Conservation (phyloP, 2,113 vertebrate species). For the Poecilia latipinna region DNA sequence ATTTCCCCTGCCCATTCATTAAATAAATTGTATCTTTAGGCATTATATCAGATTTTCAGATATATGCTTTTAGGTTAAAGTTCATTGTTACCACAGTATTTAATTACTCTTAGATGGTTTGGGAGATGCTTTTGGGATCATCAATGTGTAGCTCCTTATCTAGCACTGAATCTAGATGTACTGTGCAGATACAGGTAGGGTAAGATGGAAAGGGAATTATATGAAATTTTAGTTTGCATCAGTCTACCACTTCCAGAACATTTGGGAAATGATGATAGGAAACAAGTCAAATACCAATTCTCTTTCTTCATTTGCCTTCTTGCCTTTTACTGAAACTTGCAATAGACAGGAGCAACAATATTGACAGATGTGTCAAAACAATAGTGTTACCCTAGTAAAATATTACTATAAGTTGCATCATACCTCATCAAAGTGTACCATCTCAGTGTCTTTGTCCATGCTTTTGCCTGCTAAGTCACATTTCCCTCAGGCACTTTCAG, state of each 20-base stretch:
- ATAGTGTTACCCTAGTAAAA: constrained; percentile 20
- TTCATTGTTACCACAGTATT: too few relatives aligned
- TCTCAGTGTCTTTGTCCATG: constrained; percentile 13
- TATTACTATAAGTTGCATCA: constrained; percentile 49
- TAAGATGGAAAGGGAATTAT: not conserved
- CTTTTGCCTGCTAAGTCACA: constrained; percentile 20
- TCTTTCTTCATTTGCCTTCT: too few relatives aligned
- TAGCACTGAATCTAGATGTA: too few relatives aligned
- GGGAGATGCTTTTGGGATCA: too few relatives aligned
- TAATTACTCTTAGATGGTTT: too few relatives aligned
- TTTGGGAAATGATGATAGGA: too few relatives aligned
- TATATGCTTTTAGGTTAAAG: too few relatives aligned
- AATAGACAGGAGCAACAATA: constrained; percentile 17
- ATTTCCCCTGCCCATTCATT: not conserved
- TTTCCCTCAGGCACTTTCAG: constrained; percentile 17
- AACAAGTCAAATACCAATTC: too few relatives aligned
- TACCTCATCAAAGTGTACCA: constrained; percentile 20
- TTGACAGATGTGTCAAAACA: constrained; percentile 26
- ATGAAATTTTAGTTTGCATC: not conserved
- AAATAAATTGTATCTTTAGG: too few relatives aligned
- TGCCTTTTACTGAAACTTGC: constrained; percentile 4
- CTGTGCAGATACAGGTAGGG: too few relatives aligned
- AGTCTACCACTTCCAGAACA: not conserved
- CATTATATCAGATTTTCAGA: too few relatives aligned
- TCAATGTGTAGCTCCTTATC: too few relatives aligned